Percentiles rank a stretch among this genome's conserved stretches.
These are phyloP conservation scores for Drosophila prosaltans DNA, from an alignment of 1,140 invertebrate genomes.

Conservation along the genomic window DNA sequence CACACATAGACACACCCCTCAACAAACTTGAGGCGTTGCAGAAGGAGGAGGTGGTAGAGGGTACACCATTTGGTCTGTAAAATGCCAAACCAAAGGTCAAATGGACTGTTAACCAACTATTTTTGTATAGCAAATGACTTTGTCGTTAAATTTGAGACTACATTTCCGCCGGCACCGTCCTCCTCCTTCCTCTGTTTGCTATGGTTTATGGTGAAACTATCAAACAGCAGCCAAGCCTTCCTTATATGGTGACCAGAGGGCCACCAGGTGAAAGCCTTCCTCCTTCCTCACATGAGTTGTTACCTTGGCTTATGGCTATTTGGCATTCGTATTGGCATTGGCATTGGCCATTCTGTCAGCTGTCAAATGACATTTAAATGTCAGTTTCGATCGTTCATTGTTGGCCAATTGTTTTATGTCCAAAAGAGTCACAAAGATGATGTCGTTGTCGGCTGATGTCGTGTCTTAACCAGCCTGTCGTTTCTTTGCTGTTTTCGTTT, in stretches of 20 bases:
- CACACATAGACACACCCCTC: constrained; percentile 37
- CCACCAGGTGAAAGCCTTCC: constrained; percentile 55
- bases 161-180: not conserved
- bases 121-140: constrained; percentile 53
- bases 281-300: constrained; percentile 1
- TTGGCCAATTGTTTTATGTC: constrained; percentile 40
- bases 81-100: constrained; percentile 56
- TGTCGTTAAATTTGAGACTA: constrained; percentile 52
- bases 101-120: constrained; percentile 61
- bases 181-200: constrained; percentile 26
- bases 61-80: constrained; percentile 34
- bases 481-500: constrained; percentile 22
- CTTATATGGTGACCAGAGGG: constrained; percentile 33
- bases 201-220: constrained; percentile 38
- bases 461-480: constrained; percentile 39
- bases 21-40: not conserved
- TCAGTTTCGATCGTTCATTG: constrained; percentile 51
- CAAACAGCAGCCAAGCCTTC: constrained; percentile 20
- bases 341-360: constrained; percentile 58
- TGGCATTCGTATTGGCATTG: not conserved
- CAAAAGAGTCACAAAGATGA: constrained; percentile 17
- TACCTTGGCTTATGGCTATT: not conserved
- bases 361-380: constrained; percentile 78
- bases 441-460: constrained; percentile 18
- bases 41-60: not conserved